phyloP scores from a whole-genome alignment of 1,140 invertebrate genomes.

The Platorchestia sp. region DNA sequence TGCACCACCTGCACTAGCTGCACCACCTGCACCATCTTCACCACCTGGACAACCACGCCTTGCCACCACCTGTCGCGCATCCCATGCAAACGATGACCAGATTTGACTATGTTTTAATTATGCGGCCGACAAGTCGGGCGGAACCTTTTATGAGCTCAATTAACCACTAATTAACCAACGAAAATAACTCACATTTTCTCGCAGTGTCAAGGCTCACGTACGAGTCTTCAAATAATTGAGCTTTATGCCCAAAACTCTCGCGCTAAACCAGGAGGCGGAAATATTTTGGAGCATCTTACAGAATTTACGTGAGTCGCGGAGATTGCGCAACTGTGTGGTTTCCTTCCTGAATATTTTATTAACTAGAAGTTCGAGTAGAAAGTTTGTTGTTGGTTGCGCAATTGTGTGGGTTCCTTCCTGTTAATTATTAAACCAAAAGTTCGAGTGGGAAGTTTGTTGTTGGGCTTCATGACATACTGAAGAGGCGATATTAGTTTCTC shows the following conservation, averaged over 20 bases:
- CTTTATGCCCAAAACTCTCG: neutral
- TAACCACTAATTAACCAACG: neutral
- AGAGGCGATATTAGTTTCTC: too few species aligned
- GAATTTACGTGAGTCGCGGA: neutral
- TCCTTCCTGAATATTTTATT: neutral
- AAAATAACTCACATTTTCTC: neutral
- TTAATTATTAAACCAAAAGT: too few species aligned
- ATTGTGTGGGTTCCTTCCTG: too few species aligned
- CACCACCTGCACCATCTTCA: neutral
- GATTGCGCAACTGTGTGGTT: neutral
- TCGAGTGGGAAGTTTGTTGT: too few species aligned
- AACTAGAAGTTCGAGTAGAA: too few species aligned
- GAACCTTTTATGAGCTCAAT: neutral
- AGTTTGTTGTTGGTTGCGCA: too few species aligned
- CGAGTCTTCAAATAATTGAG: neutral
- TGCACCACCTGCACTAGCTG: too few species aligned
- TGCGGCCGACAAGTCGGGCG: neutral
- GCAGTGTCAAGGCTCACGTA: neutral
- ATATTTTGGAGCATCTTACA: neutral
- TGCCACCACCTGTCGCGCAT: neutral
- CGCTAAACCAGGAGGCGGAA: neutral
- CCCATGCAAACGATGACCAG: neutral
- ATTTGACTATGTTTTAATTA: neutral
- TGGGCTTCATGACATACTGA: too few species aligned
- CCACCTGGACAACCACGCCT: neutral